Base-by-base conservation (phyloP, 2,888 invertebrate species). In the Eurytoma adleriae region DNA sequence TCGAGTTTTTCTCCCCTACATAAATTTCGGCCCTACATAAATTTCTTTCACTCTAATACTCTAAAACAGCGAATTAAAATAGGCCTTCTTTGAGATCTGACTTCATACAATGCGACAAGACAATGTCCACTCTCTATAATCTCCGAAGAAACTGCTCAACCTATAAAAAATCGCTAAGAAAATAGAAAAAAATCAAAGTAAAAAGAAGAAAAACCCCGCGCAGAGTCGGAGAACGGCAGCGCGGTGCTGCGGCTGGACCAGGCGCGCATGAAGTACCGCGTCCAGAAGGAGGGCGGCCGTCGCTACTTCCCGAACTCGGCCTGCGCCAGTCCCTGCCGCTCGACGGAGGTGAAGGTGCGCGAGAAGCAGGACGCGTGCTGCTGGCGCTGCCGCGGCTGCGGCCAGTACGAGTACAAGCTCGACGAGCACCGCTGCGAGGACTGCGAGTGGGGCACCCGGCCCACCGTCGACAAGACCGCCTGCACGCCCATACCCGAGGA, bases 321-420 rank as follows among this genome's bases (percentile, higher is more conserved):
- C 3, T 92, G 92, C 86, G 89, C 91, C 3, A 88, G 88, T 10
- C 91, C 91, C 0, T 92, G 92, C 83, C 84, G 83, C 10, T 81
- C 86, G 1, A 81, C 88, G 77, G 88, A 90, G 77, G 88, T 91
- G 10, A 89, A 90, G 85, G 87, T 91, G 13, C 86, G 90, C 30
- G 90, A 87, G 84, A 87, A 88, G 61, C 88, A 92, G 86, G 92
- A 92, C 83, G 87, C 89, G 0, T 93, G 93, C 85, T 93, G 93
- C 85, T 93, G 93, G 92, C 85, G 88, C 2, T 93, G 93, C 83
- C 89, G 90, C 57, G 87, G 91, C 61, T 93, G 93, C 85, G 89
- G 91, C 0, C 80, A 82, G 1, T 91, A 91, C 82, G 91, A 92
- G 84, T 90, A 89, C 82, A 90, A 90, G 59, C 82, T 86, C 12